These are phyloP conservation scores for Platysteira castanea DNA, from an alignment of 2,113 vertebrate genomes.

Conservation along the genomic window DNA sequence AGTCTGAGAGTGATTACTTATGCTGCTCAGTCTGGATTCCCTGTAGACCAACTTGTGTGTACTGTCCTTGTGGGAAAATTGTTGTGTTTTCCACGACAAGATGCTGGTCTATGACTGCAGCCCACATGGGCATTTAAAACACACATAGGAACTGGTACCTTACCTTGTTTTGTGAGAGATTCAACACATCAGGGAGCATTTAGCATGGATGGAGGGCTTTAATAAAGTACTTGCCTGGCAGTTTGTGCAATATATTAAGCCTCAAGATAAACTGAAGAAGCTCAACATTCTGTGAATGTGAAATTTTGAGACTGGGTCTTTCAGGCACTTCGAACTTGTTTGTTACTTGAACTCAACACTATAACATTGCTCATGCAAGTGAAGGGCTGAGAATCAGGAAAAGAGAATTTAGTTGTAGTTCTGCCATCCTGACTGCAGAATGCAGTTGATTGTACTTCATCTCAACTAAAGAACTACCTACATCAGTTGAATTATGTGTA, in stretches of 20 bases:
- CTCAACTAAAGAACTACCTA: background rate
- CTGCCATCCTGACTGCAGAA: background rate
- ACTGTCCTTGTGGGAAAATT: background rate
- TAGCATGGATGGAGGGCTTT: background rate
- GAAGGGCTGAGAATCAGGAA: background rate
- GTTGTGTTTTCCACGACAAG: background rate
- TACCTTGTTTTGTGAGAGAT: background rate
- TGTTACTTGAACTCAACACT: background rate
- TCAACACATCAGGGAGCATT: background rate
- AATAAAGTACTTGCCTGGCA: background rate
- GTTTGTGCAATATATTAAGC: background rate
- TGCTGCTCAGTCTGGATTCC: background rate
- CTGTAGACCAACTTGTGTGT: background rate
- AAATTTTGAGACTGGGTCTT: background rate
- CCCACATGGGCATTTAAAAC: accelerated
- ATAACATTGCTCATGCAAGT: background rate
- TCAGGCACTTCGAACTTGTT: background rate
- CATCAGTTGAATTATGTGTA: background rate
- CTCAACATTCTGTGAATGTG: background rate
- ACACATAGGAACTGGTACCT: accelerated
- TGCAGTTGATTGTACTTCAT: background rate
- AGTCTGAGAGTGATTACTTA: background rate
- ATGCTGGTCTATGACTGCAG: background rate
- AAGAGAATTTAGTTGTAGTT: background rate
- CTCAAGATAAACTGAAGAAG: background rate